These are phyloP conservation scores for Philonicus albiceps DNA, from an alignment of 2,888 invertebrate genomes.

Conservation along the genomic window DNA sequence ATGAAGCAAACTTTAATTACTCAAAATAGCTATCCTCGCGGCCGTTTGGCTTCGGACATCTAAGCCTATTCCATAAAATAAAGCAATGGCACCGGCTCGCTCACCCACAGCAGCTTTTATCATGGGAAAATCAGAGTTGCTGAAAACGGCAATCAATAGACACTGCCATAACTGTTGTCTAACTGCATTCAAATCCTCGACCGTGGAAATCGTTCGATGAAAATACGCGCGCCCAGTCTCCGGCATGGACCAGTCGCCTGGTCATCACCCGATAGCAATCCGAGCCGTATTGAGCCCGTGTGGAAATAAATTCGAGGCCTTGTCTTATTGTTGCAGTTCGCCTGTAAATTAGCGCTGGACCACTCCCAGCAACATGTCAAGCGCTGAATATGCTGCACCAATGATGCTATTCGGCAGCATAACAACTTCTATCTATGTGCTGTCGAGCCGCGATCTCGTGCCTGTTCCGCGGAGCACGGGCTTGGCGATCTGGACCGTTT, in stretches of 20 bases:
- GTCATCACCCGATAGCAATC: not conserved
- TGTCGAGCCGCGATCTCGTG: not conserved
- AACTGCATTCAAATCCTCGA: not conserved
- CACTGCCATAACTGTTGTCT: not conserved
- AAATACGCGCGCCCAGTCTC: not conserved
- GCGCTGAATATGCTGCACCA: not conserved
- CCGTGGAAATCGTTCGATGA: not conserved
- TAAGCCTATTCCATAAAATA: not conserved
- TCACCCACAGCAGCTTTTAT: not conserved
- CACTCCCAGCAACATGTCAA: constrained; percentile 39
- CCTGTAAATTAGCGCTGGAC: constrained; percentile 14
- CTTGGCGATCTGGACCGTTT: not conserved
- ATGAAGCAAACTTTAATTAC: not conserved
- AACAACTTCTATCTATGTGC: not conserved
- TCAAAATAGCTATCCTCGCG: not conserved
- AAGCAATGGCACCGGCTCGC: not conserved
- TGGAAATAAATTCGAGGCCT: constrained; percentile 22
- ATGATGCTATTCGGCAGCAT: not conserved
- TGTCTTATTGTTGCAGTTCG: constrained; percentile 20
- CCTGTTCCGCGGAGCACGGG: not conserved
- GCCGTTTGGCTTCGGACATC: not conserved
- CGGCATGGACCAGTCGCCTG: not conserved
- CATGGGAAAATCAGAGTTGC: not conserved
- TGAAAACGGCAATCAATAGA: not conserved
- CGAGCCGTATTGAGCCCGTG: constrained; percentile 4